Conservation (phyloP, 2,113 vertebrate genomes). For the Ceuthmochares aereus region DNA sequence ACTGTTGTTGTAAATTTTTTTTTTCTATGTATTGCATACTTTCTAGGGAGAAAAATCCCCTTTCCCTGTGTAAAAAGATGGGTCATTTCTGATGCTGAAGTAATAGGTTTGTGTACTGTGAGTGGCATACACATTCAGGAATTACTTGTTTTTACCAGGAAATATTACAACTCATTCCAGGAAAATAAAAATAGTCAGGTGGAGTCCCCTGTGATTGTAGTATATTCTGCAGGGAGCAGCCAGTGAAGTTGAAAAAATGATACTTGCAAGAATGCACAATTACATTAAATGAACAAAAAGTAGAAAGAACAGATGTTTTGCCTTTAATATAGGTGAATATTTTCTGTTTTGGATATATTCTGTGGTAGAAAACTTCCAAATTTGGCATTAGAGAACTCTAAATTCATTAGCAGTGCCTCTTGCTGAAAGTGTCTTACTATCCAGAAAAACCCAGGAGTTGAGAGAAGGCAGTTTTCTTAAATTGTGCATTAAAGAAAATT, state of each 20-base stretch:
- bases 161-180: neutral
- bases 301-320: neutral
- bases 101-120: neutral
- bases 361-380: neutral
- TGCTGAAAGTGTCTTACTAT: neutral
- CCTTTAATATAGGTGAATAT: neutral
- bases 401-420: neutral
- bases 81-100: neutral
- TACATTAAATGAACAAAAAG: neutral
- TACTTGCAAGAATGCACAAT: neutral
- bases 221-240: neutral
- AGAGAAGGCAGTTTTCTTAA: neutral
- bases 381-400: neutral
- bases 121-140: neutral
- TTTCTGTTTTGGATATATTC: neutral
- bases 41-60: neutral
- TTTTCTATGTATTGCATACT: neutral
- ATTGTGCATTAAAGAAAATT: neutral
- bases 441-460: accelerated
- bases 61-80: neutral
- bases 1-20: neutral
- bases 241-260: neutral
- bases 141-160: neutral
- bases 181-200: neutral
- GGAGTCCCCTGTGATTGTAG: neutral